phyloP scores from a whole-genome alignment of 2,888 invertebrate genomes.

The Xanthostigma xanthostigma region DNA sequence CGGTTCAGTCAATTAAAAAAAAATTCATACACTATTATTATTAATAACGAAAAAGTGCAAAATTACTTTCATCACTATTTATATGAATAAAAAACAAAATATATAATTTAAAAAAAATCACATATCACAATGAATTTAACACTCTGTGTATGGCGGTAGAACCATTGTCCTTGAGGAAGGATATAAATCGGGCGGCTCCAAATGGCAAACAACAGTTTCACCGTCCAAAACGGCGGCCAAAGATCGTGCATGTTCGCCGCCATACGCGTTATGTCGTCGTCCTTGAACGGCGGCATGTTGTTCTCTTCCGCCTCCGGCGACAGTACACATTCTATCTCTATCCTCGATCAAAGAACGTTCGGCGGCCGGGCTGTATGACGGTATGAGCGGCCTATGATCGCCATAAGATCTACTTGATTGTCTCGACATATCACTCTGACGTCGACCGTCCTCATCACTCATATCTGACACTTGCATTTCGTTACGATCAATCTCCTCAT shows the following conservation, averaged over 20 bases:
- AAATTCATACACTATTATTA: too few species aligned
- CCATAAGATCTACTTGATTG: slow-evolving; percentile 63
- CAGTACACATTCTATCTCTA: not conserved
- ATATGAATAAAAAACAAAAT: not conserved
- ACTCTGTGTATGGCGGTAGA: slow-evolving; percentile 45
- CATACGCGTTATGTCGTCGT: slow-evolving; percentile 32
- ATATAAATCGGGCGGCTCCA: slow-evolving; percentile 50
- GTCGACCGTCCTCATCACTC: slow-evolving; percentile 62
- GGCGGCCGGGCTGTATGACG: slow-evolving; percentile 48
- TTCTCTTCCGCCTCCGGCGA: slow-evolving; percentile 10
- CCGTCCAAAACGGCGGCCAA: slow-evolving; percentile 70
- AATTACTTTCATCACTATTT: not conserved
- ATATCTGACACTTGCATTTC: slow-evolving; percentile 61
- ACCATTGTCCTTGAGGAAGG: slow-evolving; percentile 36
- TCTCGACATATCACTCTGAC: slow-evolving; percentile 55
- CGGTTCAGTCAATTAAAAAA: too few species aligned
- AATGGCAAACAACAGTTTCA: slow-evolving; percentile 72
- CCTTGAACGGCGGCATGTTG: slow-evolving; percentile 24
- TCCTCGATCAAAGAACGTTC: slow-evolving; percentile 30
- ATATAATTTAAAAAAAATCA: not conserved
- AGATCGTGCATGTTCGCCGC: slow-evolving; percentile 40
- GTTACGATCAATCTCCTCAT: slow-evolving; percentile 64
- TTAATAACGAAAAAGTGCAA: not conserved
- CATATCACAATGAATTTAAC: slow-evolving; percentile 23
- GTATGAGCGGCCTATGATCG: slow-evolving; percentile 66